These are phyloP conservation scores for Hypotaenidia okinawae DNA, from an alignment of 2,797 vertebrate species.

Conservation along the genomic window DNA sequence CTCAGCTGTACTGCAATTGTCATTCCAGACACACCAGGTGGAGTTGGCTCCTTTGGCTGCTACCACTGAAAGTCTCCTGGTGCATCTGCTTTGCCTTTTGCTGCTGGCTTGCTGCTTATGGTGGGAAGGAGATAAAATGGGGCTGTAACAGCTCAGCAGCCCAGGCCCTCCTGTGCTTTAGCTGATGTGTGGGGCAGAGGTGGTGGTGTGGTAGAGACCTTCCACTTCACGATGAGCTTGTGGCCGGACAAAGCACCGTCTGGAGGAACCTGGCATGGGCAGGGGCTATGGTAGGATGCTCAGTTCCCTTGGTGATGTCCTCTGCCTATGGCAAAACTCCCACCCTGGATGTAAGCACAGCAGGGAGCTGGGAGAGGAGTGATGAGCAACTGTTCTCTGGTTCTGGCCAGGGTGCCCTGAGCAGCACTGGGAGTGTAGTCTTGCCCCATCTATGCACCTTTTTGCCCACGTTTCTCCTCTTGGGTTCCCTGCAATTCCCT, in stretches of 20 bases:
- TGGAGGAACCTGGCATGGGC: neutral
- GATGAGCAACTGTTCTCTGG: neutral
- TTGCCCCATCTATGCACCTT: neutral
- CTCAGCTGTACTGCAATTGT: neutral
- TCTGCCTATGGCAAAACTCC: neutral
- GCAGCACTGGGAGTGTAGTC: neutral
- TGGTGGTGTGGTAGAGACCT: neutral
- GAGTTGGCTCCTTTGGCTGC: neutral
- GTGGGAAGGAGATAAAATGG: neutral
- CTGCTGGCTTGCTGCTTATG: neutral
- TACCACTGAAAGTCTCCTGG: neutral
- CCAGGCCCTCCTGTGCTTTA: fast-evolving
- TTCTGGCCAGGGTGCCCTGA: neutral
- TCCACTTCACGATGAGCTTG: neutral
- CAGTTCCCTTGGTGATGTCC: neutral
- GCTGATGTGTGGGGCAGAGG: neutral
- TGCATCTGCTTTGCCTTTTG: neutral
- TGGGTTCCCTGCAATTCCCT: neutral
- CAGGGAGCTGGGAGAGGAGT: neutral
- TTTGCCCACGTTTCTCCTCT: neutral
- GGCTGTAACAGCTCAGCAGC: neutral
- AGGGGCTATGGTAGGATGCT: neutral
- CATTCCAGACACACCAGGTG: neutral
- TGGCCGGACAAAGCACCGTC: neutral
- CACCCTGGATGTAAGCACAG: neutral